A percentile compares a stretch with the other conserved stretches of the same genome.
Conservation (phyloP, 1,140 invertebrate genomes). For the Meloidogyne hapla region DNA sequence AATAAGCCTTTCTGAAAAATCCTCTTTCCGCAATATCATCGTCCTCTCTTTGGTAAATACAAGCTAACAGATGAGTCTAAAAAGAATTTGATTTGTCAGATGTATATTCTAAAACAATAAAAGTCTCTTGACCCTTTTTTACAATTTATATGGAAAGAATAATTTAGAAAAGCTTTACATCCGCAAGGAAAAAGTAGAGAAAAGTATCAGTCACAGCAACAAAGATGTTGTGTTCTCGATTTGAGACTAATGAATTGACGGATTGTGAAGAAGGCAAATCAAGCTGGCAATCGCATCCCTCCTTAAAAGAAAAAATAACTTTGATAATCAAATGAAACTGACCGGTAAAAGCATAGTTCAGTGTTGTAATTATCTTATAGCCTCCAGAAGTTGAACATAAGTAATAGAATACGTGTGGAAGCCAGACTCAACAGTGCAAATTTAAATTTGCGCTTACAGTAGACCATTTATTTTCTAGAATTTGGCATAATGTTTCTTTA, state of each 20-base stretch:
- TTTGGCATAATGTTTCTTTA: no score
- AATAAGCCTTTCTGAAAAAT: constrained; percentile 36
- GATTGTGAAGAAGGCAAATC: constrained; percentile 29
- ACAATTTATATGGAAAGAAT: no score
- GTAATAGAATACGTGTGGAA: no score
- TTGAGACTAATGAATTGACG: constrained; percentile 40
- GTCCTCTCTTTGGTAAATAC: constrained; percentile 36
- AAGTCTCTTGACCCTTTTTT: no score
- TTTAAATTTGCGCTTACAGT: no score
- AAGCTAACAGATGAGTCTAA: constrained; percentile 47
- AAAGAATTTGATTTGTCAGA: no score
- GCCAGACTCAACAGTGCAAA: no score
- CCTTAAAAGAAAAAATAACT: constrained; percentile 24
- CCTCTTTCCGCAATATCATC: constrained; percentile 45
- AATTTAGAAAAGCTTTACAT: constrained; percentile 42
- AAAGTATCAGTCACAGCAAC: constrained; percentile 37
- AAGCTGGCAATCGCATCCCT: constrained; percentile 32
- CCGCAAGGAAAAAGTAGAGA: constrained; percentile 44
- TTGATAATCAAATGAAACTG: not conserved
- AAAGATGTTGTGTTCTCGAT: constrained; percentile 47
- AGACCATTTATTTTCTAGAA: no score
- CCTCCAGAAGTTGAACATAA: no score
- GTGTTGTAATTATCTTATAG: not conserved
- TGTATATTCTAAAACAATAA: no score
- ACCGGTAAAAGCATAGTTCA: constrained; percentile 24